Base-by-base conservation (phyloP, 2,113 vertebrate genomes). In the Phrynocephalus versicolor region DNA sequence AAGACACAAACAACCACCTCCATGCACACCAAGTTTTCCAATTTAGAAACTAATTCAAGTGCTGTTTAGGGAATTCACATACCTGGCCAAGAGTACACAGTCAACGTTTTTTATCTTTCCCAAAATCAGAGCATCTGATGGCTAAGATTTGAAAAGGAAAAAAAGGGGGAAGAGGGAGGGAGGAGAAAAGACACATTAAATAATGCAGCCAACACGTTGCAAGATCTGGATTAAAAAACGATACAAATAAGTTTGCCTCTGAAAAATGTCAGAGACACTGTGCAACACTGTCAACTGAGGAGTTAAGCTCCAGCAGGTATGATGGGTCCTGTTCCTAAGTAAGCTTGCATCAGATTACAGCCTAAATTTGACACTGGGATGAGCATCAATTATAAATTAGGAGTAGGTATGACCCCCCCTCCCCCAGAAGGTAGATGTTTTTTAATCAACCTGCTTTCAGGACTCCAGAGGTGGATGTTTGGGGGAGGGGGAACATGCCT, bases 61-160 rank as follows among this genome's bases (percentile, higher is more conserved):
- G 0, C 0, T 6, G 1, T 3, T 76, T 78, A 80, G 87, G 81
- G 75, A 16, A 0, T 1, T 79, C 2, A 18, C 35, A 95, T 96
- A 99, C 98, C 99, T 98, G 91, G 98, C 97, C 70, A 99, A 96
- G 18, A 99, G 97, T 33, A 99, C 97, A 89, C 99, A 99, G 21
- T 99, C 97, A 80, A 99, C 97, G 60, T 98, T 98, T 95, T 99
- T 98, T 58, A 99, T 99, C 94, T 98, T 99, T 89, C 99, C 98
- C 93, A 98, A 87, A 89, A 99, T 97, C 89, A 99, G 94, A 65
- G 97, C 98, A 94, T 99, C 99, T 0, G 99, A 99, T 1, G 98
- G 99, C 98, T 99, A 88, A 10, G 78, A 78, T 81, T 58, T 90
- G 83, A 92, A 39, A 78, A 86, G 87, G 75, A 12, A 95, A 81